A percentile compares a stretch with the other conserved stretches of the same genome.
These are phyloP conservation scores for Andricus curvator DNA, from an alignment of 2,888 invertebrate genomes.

Conservation along the genomic window DNA sequence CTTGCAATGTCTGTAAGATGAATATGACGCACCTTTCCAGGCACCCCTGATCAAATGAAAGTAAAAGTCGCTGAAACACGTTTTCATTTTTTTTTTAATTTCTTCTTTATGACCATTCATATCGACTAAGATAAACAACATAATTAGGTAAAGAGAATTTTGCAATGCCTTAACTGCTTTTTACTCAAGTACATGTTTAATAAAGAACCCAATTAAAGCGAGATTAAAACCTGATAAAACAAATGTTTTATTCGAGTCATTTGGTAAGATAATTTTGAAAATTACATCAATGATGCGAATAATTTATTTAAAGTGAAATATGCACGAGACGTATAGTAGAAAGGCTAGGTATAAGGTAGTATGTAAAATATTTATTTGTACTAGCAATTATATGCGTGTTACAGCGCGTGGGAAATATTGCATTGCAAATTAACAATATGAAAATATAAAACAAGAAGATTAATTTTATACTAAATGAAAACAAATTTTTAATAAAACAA, in stretches of 20 bases:
- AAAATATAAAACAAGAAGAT: no score
- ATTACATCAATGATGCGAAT: neutral
- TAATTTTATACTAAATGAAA: no score
- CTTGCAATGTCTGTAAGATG: conserved; percentile 11
- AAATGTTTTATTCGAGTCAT: neutral
- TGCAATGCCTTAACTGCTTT: neutral
- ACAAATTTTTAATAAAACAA: no score
- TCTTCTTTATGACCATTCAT: neutral
- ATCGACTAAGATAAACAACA: neutral
- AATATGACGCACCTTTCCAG: neutral
- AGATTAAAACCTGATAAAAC: neutral
- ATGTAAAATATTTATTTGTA: neutral
- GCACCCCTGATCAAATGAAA: neutral
- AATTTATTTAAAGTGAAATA: neutral
- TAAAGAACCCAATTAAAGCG: neutral
- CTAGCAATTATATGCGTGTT: no score
- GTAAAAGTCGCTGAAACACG: neutral
- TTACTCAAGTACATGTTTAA: neutral
- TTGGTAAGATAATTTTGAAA: neutral
- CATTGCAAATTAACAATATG: no score
- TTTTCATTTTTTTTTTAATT: neutral
- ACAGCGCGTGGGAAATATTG: no score
- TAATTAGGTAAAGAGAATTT: neutral
- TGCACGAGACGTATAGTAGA: neutral
- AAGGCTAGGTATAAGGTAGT: neutral